Conservation (phyloP, 2,888 invertebrate species). For the Drosophila borealis region DNA sequence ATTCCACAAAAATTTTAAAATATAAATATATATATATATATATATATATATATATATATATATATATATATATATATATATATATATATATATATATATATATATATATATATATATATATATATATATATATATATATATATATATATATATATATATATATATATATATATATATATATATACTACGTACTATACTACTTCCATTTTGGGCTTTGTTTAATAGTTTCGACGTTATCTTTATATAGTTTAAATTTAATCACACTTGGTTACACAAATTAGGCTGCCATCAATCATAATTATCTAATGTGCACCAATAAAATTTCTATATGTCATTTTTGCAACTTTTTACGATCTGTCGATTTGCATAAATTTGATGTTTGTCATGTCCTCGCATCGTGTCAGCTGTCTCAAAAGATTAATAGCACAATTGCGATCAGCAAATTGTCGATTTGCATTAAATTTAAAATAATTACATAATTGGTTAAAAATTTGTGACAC, state of each 20-base stretch:
- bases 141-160: no score
- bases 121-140: no score
- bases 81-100: no score
- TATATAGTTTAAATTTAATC: neutral
- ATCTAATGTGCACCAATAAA: constrained; percentile 1
- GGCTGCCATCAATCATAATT: constrained; percentile 49
- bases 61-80: no score
- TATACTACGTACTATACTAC: no score
- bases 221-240: neutral
- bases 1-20: no score
- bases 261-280: neutral
- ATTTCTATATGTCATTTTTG: constrained; percentile 5
- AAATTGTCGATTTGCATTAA: constrained; percentile 73
- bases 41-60: no score
- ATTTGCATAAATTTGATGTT: constrained; percentile 30
- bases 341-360: constrained; percentile 21
- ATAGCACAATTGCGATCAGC: constrained; percentile 52
- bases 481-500: constrained; percentile 73
- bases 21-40: no score
- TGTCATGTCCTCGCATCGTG: constrained; percentile 56
- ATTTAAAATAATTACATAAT: constrained; percentile 70
- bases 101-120: no score
- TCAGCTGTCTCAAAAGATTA: constrained; percentile 73
- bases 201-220: no score
- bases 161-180: no score